phyloP scores from a whole-genome alignment of 2,113 vertebrate species.

The Passer domesticus region DNA sequence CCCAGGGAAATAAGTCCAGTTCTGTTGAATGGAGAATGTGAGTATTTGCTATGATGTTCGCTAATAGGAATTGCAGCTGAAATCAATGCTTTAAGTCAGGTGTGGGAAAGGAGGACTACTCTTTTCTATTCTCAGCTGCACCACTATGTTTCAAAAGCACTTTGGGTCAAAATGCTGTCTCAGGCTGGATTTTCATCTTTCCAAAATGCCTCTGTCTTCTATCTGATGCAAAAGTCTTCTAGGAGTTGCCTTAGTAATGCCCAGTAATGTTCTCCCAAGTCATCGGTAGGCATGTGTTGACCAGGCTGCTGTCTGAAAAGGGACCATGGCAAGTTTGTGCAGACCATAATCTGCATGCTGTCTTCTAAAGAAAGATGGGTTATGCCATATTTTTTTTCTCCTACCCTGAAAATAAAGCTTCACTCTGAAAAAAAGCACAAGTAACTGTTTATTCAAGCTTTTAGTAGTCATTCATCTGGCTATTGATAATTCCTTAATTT shows the following conservation, averaged over 20 bases:
- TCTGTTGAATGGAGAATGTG: not conserved
- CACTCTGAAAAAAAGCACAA: not conserved
- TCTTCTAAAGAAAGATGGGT: not conserved
- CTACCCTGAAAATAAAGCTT: not conserved
- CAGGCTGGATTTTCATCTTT: not conserved
- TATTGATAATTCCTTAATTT: not conserved
- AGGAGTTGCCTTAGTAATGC: not conserved
- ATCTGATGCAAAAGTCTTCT: not conserved
- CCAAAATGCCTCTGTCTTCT: not conserved
- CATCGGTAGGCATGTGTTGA: rapidly evolving
- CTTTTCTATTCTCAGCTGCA: not conserved
- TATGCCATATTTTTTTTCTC: not conserved
- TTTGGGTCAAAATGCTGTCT: not conserved
- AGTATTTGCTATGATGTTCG: not conserved
- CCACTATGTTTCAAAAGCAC: not conserved
- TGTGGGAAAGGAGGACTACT: not conserved
- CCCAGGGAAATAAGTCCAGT: not conserved
- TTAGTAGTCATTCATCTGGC: not conserved
- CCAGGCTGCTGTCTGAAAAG: not conserved
- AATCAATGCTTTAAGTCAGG: not conserved
- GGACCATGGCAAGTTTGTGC: not conserved
- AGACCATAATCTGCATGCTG: not conserved
- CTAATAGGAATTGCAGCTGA: not conserved
- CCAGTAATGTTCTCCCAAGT: not conserved
- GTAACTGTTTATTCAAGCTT: not conserved